These are phyloP conservation scores for Oreocharis arfaki DNA, from an alignment of 2,113 vertebrate genomes.

Conservation along the genomic window DNA sequence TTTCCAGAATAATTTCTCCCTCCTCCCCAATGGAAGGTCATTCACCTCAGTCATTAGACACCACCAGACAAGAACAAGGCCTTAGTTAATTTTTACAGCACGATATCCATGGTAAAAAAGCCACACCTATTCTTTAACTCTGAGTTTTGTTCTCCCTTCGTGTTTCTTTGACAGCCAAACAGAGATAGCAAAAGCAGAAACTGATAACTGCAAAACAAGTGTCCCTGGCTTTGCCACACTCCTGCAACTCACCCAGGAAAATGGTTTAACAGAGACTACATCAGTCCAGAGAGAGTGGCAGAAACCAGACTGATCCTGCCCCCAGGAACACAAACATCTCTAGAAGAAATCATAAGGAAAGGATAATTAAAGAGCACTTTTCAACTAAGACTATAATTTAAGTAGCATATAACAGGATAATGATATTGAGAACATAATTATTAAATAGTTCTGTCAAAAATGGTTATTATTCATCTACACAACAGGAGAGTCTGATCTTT, in stretches of 20 bases:
- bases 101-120: not conserved
- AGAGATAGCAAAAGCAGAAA: not conserved
- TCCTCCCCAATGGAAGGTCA: not conserved
- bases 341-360: not conserved
- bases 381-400: not conserved
- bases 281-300: not conserved
- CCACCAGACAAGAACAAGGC: not conserved
- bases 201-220: not conserved
- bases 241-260: not conserved
- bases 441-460: not conserved
- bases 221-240: not conserved
- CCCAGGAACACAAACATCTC: not conserved
- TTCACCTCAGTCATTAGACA: not conserved
- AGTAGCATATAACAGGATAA: not conserved
- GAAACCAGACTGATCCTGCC: not conserved
- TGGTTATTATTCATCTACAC: not conserved
- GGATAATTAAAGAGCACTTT: not conserved
- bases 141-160: not conserved
- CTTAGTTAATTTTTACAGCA: constrained; percentile 17
- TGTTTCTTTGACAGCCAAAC: not conserved
- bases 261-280: not conserved
- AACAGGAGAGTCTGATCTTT: not conserved
- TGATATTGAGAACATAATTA: not conserved
- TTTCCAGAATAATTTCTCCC: not conserved
- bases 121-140: not conserved